Percentiles rank a stretch among this genome's conserved stretches.
phyloP scores from a whole-genome alignment of 1,140 invertebrate species.

The Mactra quadrangularis region DNA sequence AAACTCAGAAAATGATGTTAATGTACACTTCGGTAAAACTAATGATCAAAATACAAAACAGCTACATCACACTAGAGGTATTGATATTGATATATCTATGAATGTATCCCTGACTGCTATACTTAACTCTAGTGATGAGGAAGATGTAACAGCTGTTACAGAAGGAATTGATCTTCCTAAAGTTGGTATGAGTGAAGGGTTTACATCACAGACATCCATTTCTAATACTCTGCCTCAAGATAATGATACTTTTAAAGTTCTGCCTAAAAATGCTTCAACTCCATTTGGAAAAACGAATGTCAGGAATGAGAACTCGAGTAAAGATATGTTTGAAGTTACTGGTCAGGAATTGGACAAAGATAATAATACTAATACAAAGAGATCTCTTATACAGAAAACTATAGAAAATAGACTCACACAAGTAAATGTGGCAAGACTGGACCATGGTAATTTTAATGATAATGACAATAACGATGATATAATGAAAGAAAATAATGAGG shows the following conservation, averaged over 20 bases:
- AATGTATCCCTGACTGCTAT: conserved; percentile 65
- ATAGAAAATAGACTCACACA: conserved; percentile 42
- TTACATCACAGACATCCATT: conserved; percentile 3
- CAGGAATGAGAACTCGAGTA: not conserved
- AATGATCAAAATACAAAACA: not conserved
- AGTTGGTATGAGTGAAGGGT: conserved; percentile 3
- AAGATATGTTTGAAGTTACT: not conserved
- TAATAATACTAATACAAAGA: too few species aligned
- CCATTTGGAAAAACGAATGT: not conserved
- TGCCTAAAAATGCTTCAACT: conserved; percentile 19
- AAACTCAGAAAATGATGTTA: not conserved
- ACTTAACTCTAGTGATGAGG: conserved; percentile 55
- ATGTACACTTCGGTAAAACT: not conserved
- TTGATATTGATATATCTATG: not conserved
- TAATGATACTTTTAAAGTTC: conserved; percentile 13
- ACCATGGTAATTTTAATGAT: not conserved
- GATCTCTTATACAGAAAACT: conserved; percentile 13
- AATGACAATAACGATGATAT: not conserved
- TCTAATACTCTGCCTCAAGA: not conserved
- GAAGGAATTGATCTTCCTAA: conserved; percentile 11
- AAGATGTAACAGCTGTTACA: conserved; percentile 3
- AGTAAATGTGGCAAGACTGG: not conserved
- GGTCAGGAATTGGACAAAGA: too few species aligned
- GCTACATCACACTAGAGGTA: too few species aligned
- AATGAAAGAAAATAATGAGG: too few species aligned